Conservation (phyloP, 2,113 vertebrate genomes). For the Penelope pileata region DNA sequence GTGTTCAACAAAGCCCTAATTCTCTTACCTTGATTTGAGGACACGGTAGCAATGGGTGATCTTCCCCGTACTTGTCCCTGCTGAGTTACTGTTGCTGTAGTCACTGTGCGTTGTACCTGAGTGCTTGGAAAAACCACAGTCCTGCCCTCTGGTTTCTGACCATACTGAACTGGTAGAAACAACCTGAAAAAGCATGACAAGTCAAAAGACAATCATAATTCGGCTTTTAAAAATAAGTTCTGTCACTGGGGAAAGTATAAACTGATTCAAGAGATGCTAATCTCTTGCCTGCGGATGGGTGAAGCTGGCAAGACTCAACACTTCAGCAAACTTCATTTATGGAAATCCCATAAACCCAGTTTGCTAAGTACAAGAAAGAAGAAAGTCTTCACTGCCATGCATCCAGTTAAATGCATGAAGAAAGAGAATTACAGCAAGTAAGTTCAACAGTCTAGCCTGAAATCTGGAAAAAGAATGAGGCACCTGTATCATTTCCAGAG, state of each 20-base stretch:
- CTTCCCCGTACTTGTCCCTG: conserved; percentile 83
- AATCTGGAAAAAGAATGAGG: background rate
- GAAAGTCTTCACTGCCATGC: background rate
- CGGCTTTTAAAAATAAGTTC: background rate
- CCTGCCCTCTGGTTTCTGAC: conserved; percentile 90
- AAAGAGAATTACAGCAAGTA: background rate
- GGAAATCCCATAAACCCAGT: background rate
- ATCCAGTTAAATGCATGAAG: background rate
- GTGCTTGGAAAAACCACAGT: conserved; percentile 80
- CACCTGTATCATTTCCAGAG: background rate
- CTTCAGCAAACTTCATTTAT: background rate
- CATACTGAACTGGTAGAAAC: conserved; percentile 91
- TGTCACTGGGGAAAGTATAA: rapidly evolving
- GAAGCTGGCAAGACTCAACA: background rate
- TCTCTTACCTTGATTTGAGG: conserved; percentile 84
- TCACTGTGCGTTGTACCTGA: conserved; percentile 75
- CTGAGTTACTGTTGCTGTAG: conserved; percentile 72
- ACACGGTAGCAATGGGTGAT: conserved; percentile 79
- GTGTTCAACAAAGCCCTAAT: background rate
- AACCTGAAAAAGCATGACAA: conserved; percentile 70
- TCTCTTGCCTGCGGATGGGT: background rate
- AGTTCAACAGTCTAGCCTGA: rapidly evolving
- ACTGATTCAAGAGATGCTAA: background rate
- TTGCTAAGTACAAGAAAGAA: background rate
- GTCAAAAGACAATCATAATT: background rate